Evolutionary conservation across 1,140 invertebrate species (phyloP).

Genomic region (Apis florea): DNA sequence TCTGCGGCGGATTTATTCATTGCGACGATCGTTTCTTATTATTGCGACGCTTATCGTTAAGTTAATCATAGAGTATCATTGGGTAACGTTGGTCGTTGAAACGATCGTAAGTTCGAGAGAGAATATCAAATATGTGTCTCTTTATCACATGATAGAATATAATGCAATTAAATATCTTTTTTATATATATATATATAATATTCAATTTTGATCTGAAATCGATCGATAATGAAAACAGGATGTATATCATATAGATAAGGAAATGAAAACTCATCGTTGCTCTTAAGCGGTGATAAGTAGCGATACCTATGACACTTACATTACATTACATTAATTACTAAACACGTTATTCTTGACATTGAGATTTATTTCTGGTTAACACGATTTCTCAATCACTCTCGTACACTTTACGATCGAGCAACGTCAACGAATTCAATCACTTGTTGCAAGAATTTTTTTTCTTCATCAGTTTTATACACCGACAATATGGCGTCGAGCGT

Average conservation of each 20-base stretch:
- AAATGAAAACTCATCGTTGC: neutral
- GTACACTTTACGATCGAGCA: neutral
- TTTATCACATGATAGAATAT: neutral
- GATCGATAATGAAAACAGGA: neutral
- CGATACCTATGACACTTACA: neutral
- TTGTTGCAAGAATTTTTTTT: conserved; percentile 9
- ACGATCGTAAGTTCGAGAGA: neutral
- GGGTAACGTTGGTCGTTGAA: neutral
- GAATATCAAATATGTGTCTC: neutral
- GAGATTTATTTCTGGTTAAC: neutral
- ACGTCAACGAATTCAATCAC: neutral
- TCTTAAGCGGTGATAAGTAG: neutral
- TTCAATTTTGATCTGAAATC: neutral
- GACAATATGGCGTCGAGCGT: neutral
- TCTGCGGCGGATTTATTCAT: conserved; percentile 29
- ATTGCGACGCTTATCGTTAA: conserved; percentile 31
- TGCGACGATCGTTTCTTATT: conserved; percentile 51
- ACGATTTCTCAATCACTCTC: neutral
- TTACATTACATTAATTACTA: neutral
- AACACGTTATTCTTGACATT: neutral
- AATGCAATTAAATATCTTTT: neutral
- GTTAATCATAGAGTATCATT: conserved; percentile 6
- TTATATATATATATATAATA: neutral
- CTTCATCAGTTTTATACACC: neutral
- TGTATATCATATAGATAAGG: neutral